Evolutionary conservation across 2,797 vertebrate species (phyloP), one percentile per base, ranked within the genome.

Genomic region (Gymnothorax reevesii): DNA sequence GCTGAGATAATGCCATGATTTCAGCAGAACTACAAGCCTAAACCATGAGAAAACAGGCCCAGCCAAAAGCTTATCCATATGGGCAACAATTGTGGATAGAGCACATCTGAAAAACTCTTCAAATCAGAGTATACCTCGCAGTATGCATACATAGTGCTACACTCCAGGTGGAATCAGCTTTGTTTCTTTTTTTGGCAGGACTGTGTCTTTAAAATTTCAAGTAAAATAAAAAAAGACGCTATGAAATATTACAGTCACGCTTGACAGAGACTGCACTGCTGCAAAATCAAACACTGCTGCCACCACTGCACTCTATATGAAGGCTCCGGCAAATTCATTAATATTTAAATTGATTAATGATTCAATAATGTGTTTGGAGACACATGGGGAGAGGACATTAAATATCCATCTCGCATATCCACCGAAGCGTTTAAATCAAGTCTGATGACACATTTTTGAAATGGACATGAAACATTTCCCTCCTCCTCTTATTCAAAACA

Each of bases 291-390:
- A 52, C 33, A 77, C 25, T 73, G 27, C 42, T 49, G 10, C 73
- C 33, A 17, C 73, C 73, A 80, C 77, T 54, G 49, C 55, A 17
- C 20, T 55, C 77, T 55, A 54, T 55, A n/a, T 80, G 22, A 80
- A 54, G 52, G 77, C 77, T 54, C 77, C 22, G n/a, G 49, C 52
- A 55, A 80, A 52, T 80, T 80, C 77, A 80, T 80, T 55, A 80
- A 80, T 80, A 80, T 7, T 80, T n/a, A 80, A 55, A 80, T n/a
- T 55, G 52, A 80, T 80, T 54, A 80, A 80, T 80, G 77, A 80
- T 80, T 80, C 20, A 80, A 80, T 80, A 55, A 54, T 22, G 77
- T 80, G 77, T 55, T 55, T 80, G 77, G 52, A 80, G 77, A 80
- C 49, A 55, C 52, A 80, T 80, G 77, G 77, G 4, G 52, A 80